Evolutionary conservation across 1,140 invertebrate species (phyloP).

Genomic region (Cotesia vestalis): DNA sequence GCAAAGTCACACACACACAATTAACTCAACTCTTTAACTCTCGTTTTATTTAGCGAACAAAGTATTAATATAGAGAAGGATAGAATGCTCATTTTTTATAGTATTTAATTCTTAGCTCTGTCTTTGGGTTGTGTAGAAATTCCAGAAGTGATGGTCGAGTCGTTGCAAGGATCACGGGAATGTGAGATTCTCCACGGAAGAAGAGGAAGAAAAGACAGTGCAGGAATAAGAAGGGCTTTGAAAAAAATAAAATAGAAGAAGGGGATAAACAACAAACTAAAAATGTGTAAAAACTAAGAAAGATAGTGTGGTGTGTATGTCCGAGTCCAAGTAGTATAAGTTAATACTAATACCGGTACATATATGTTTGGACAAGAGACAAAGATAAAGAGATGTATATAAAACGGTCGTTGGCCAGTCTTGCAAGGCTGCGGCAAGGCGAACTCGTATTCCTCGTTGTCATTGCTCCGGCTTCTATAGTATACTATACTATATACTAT

Average conservation of each 20-base stretch:
- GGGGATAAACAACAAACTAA: slow-evolving; percentile 5
- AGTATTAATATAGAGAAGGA: neutral
- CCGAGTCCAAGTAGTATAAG: slow-evolving; percentile 8
- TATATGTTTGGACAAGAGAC: slow-evolving; percentile 19
- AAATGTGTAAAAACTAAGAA: slow-evolving; percentile 10
- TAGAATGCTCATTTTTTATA: neutral
- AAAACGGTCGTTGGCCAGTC: slow-evolving; percentile 52
- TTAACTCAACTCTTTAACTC: neutral
- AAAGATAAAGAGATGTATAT: slow-evolving; percentile 43
- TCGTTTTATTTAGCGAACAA: neutral
- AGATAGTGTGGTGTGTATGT: neutral
- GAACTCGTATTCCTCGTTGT: slow-evolving; percentile 44
- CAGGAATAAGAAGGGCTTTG: slow-evolving; percentile 47
- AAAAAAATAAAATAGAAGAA: slow-evolving; percentile 25
- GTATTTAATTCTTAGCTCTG: slow-evolving; percentile 1
- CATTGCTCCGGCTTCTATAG: slow-evolving; percentile 27
- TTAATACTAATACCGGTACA: slow-evolving; percentile 6
- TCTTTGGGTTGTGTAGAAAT: slow-evolving; percentile 31
- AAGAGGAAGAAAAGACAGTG: slow-evolving; percentile 29
- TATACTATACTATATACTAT: too few species aligned
- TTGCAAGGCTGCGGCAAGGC: slow-evolving; percentile 54
- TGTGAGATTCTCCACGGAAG: slow-evolving; percentile 27
- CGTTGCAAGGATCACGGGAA: slow-evolving; percentile 26
- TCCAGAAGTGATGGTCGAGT: slow-evolving; percentile 31
- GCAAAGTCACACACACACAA: neutral